phyloP scores from a whole-genome alignment of 2,888 invertebrate species.

The Bruchidius siliquastri region DNA sequence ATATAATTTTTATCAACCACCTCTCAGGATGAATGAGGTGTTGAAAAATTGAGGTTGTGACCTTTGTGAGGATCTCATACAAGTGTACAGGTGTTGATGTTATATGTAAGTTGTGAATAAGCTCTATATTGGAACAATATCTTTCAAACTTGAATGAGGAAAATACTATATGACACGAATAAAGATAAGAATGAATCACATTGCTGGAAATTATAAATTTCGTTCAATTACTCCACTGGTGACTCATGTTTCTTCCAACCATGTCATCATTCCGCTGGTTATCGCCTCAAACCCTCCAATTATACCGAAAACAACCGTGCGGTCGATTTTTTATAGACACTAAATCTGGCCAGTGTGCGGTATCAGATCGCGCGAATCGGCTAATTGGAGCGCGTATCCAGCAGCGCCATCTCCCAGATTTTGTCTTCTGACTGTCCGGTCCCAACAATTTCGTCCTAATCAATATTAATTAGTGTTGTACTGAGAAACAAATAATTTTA shows the following conservation, averaged over 20 bases:
- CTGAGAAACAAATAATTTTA: conserved; percentile 31
- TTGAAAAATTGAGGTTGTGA: no score
- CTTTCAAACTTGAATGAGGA: no score
- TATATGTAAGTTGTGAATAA: no score
- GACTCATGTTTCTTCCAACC: background rate
- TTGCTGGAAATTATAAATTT: background rate
- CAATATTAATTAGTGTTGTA: conserved; percentile 24
- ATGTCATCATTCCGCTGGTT: background rate
- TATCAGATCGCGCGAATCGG: background rate
- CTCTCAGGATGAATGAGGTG: no score
- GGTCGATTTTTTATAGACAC: background rate
- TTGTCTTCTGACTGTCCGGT: conserved; percentile 5
- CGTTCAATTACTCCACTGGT: background rate
- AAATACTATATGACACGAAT: no score
- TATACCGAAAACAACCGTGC: background rate
- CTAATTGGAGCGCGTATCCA: background rate
- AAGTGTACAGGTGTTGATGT: no score
- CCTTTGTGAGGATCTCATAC: no score
- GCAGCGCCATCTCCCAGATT: background rate
- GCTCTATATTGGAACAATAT: no score
- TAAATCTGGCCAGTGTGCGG: background rate
- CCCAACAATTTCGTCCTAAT: conserved; percentile 22
- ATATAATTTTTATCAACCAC: no score
- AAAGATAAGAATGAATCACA: no score
- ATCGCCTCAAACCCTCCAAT: background rate